Conservation (phyloP, 2,888 invertebrate genomes). For the Xanthostigma xanthostigma region DNA sequence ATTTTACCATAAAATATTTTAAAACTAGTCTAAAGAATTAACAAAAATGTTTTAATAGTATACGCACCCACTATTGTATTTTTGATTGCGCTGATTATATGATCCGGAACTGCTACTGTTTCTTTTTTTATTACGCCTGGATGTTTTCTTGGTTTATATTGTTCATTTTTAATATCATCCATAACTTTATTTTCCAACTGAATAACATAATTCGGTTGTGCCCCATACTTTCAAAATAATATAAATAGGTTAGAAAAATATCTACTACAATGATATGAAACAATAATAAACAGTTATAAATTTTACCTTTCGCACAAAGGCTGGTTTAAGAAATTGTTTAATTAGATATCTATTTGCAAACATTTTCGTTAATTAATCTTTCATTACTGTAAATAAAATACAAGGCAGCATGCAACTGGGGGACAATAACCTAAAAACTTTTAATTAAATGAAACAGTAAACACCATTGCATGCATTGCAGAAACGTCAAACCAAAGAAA, state of each 20-base stretch:
- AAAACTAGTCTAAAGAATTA: neutral
- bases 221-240: constrained; percentile 18
- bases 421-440: too few relatives aligned
- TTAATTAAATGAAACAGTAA: too few relatives aligned
- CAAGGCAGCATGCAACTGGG: too few relatives aligned
- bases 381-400: too few relatives aligned
- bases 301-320: too few relatives aligned
- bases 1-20: too few relatives aligned
- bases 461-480: too few relatives aligned
- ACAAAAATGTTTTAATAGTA: neutral
- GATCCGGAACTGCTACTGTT: constrained; percentile 39
- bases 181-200: constrained; percentile 35
- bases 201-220: constrained; percentile 23
- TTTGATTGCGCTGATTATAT: constrained; percentile 40
- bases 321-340: too few relatives aligned
- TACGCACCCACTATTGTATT: constrained; percentile 32
- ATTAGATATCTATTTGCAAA: too few relatives aligned
- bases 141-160: constrained; percentile 51
- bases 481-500: too few relatives aligned
- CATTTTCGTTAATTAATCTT: too few relatives aligned
- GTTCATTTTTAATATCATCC: constrained; percentile 34
- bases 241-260: neutral
- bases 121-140: constrained; percentile 48
- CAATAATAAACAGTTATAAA: too few relatives aligned
- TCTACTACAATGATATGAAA: neutral